phyloP scores from a whole-genome alignment of 2,888 invertebrate species.

The Calameuta filiformis region DNA sequence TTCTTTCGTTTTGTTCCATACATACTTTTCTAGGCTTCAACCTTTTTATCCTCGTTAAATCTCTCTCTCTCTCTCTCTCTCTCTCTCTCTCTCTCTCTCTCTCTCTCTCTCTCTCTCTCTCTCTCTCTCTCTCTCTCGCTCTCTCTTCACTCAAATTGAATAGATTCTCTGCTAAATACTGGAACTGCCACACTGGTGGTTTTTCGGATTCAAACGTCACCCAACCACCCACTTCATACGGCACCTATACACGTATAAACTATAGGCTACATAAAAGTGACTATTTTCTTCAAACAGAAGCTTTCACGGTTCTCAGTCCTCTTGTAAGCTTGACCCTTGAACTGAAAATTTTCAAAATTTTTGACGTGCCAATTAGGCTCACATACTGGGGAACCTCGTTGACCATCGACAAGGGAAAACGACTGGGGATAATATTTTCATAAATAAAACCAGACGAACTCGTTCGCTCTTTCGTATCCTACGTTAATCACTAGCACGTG shows the following conservation, averaged over 20 bases:
- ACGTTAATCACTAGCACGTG: not conserved
- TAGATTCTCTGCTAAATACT: not conserved
- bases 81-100: not conserved
- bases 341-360: not conserved
- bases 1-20: not conserved
- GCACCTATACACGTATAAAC: not conserved
- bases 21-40: not conserved
- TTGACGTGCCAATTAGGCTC: not conserved
- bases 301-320: not conserved
- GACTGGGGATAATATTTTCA: not conserved
- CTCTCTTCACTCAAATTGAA: not conserved
- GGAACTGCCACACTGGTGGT: not conserved
- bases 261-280: too few species aligned
- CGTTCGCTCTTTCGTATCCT: not conserved
- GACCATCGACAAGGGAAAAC: not conserved
- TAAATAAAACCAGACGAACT: not conserved
- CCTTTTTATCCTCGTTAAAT: not conserved
- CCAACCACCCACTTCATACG: not conserved
- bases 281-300: too few species aligned
- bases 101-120: not conserved
- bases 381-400: not conserved
- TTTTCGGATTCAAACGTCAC: not conserved
- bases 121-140: not conserved
- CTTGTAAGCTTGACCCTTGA: not conserved
- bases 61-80: not conserved